Percentiles rank a stretch among this genome's conserved stretches.
Evolutionary conservation across 2,797 vertebrate species (phyloP).

Genomic region (Manis crassicaudata): DNA sequence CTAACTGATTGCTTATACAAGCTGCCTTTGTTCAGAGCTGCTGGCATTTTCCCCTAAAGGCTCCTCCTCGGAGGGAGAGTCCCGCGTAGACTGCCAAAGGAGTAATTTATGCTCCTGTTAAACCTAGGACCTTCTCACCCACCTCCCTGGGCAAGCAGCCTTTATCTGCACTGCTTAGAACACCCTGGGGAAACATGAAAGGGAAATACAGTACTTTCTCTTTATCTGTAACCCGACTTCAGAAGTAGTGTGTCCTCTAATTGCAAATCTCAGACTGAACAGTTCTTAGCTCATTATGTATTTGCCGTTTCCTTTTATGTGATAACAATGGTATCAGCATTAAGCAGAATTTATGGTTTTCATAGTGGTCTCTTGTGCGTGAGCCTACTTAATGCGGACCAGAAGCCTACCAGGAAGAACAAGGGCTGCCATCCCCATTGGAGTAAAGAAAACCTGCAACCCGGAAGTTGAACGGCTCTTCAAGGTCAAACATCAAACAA

Average conservation of each 20-base stretch:
- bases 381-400: background rate
- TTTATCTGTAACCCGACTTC: slow-evolving; percentile 54
- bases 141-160: background rate
- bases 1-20: background rate
- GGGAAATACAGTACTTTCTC: background rate
- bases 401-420: background rate
- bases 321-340: slow-evolving; percentile 32
- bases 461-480: background rate
- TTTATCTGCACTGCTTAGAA: slow-evolving; percentile 45
- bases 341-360: slow-evolving; percentile 36
- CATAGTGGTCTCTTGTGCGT: background rate
- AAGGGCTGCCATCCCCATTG: background rate
- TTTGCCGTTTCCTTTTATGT: slow-evolving; percentile 58
- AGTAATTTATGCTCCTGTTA: background rate
- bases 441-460: background rate
- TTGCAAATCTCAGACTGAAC: slow-evolving; percentile 29
- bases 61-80: background rate
- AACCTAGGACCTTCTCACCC: background rate
- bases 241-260: slow-evolving; percentile 38
- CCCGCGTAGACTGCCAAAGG: background rate
- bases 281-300: slow-evolving; percentile 12
- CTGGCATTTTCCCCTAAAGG: background rate
- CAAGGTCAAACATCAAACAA: background rate
- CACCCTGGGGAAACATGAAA: slow-evolving; percentile 47
- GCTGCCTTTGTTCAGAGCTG: background rate